Percentiles rank a stretch among this genome's conserved stretches.
Conservation (phyloP, 2,888 invertebrate species). For the Thelaira solivaga region DNA sequence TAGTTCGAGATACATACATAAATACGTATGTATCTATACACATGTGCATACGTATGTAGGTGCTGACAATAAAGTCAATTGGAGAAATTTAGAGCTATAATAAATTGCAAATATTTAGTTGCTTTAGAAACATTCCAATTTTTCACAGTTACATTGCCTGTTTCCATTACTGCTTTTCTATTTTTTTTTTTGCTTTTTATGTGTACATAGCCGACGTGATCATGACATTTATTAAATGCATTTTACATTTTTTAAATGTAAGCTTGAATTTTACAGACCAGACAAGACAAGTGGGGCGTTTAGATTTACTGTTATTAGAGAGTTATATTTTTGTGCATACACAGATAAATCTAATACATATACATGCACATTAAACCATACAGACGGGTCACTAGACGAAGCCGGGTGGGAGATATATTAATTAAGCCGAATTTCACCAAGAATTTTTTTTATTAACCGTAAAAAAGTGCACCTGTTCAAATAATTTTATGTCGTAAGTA, state of each 20-base stretch:
- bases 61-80: constrained; percentile 47
- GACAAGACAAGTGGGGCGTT: constrained; percentile 36
- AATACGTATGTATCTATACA: background rate
- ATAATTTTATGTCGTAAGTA: too few relatives aligned
- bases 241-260: constrained; percentile 27
- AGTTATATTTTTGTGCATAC: background rate
- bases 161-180: constrained; percentile 3
- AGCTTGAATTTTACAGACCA: constrained; percentile 25
- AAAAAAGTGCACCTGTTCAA: constrained; percentile 49
- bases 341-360: background rate
- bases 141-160: constrained; percentile 48
- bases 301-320: constrained; percentile 11
- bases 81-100: constrained; percentile 55
- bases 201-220: constrained; percentile 26
- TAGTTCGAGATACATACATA: background rate
- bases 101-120: background rate
- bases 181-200: constrained; percentile 2
- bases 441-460: background rate
- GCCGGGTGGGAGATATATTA: too few relatives aligned
- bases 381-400: too few relatives aligned
- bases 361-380: constrained; percentile 24
- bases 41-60: too few relatives aligned
- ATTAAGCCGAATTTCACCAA: background rate
- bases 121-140: constrained; percentile 44
- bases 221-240: constrained; percentile 53